These are phyloP conservation scores for Picathartes gymnocephalus DNA, from an alignment of 2,113 vertebrate species.

Conservation along the genomic window DNA sequence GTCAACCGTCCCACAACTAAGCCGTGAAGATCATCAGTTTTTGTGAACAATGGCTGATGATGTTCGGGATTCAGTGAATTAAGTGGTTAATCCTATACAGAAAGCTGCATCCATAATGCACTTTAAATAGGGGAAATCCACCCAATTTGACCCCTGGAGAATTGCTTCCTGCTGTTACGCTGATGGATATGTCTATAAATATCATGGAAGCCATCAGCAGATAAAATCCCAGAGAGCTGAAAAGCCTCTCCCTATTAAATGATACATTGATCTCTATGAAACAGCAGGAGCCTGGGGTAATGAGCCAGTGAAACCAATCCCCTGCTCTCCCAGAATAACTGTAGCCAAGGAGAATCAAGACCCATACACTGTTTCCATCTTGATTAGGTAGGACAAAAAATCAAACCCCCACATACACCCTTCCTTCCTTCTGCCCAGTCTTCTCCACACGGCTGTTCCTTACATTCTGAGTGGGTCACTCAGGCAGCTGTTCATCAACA, in stretches of 20 bases:
- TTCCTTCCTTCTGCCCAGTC: neutral
- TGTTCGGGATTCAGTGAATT: slow-evolving; percentile 13
- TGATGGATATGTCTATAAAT: slow-evolving; percentile 50
- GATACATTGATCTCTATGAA: slow-evolving; percentile 26
- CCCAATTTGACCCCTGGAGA: slow-evolving; percentile 22
- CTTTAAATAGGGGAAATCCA: slow-evolving; percentile 33
- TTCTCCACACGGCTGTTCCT: neutral
- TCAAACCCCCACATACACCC: neutral
- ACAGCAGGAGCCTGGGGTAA: neutral
- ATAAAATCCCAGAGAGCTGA: neutral
- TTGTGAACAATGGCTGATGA: slow-evolving; percentile 33
- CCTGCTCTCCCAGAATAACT: neutral
- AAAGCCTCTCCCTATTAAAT: slow-evolving; percentile 39
- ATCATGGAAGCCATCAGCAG: slow-evolving; percentile 17
- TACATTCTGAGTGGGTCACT: neutral
- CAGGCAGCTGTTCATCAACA: neutral
- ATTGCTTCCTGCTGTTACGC: slow-evolving; percentile 11
- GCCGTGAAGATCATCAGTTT: slow-evolving; percentile 25
- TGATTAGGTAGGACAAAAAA: neutral
- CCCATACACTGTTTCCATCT: neutral
- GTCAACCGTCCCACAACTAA: slow-evolving; percentile 23
- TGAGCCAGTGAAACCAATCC: neutral
- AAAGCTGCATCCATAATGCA: slow-evolving; percentile 45
- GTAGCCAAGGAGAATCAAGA: neutral
- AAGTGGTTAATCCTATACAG: slow-evolving; percentile 56